Base-by-base conservation (phyloP, 1,140 invertebrate species). In the Pemphigus obesinymphae region DNA sequence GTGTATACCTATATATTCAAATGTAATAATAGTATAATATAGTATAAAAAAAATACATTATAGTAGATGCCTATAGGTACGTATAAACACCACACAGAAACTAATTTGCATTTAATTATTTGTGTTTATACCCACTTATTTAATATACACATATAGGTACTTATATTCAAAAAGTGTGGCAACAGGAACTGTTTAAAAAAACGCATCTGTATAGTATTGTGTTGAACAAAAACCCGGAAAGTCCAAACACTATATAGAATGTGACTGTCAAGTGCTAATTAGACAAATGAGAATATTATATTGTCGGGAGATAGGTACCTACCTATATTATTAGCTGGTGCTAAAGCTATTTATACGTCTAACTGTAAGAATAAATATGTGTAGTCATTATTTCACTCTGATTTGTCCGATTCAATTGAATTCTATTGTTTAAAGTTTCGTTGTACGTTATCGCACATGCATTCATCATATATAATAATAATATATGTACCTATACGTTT, bases 191-290 rank as follows among this genome's bases (percentile, higher is more conserved):
- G 45, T 31, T 17, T 29, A 48, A 29, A 72, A 48, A 45, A 48
- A 48, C 6, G 15, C 23, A 23, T 26, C 3, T n/a, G 20, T 53
- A 23, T 53, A n/a, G n/a, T n/a, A 29, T 58, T 11, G 7, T 7
- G 29, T 13, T 31, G 8, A 73, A 73, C 70, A 73, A 73, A 31
- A 73, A 73, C 70, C 70, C 70, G 70, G 70, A 50, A 50, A 50
- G 20, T 50, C 17, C 17, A 11, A 50, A 50, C 29, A 11, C 29
- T 17, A n/a, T n/a, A n/a, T n/a, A 13, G 2, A 23, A 48, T 17
- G 20, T 7, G 31, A 20, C 15, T 20, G 23, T 2, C 26, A 4
- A 1, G 43, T 10, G 26, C 13, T 48, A 31, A 72, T 72, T 72
- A 48, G 37, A 23, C 3, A 20, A n/a, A 7, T 10, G 11, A 72